These are phyloP conservation scores for Loxodonta africana DNA, from an alignment of 2,113 vertebrate species.

Conservation along the genomic window DNA sequence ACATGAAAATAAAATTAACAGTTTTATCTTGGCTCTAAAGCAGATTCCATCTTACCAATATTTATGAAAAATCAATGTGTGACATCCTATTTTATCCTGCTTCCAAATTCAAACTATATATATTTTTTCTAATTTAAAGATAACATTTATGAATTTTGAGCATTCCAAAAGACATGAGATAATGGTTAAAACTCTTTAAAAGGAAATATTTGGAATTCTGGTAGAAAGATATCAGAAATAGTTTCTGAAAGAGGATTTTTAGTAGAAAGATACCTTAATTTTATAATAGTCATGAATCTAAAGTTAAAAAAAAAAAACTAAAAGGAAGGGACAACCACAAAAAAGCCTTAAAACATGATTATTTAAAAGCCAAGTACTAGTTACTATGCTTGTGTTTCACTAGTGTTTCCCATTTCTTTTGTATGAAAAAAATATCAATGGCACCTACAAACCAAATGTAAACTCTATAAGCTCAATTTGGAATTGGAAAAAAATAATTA, in stretches of 20 bases:
- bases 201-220: constrained; percentile 27
- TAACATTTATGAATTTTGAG: neutral
- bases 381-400: neutral
- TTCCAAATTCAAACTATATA: neutral
- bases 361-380: neutral
- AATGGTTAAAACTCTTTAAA: neutral
- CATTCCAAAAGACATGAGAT: neutral
- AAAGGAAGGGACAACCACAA: neutral
- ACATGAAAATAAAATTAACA: neutral
- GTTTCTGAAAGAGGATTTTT: neutral
- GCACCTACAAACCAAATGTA: neutral
- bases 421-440: neutral
- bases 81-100: neutral
- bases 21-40: neutral
- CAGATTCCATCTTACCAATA: neutral
- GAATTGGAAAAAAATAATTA: neutral
- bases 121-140: neutral
- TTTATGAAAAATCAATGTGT: neutral
- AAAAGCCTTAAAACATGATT: neutral
- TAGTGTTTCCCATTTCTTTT: neutral
- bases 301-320: neutral
- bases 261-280: neutral
- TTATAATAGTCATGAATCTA: neutral
- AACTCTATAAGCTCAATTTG: neutral
- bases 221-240: neutral